Evolutionary conservation across 2,797 vertebrate genomes (phyloP).

Genomic region (Chaetodon trifasciatus): DNA sequence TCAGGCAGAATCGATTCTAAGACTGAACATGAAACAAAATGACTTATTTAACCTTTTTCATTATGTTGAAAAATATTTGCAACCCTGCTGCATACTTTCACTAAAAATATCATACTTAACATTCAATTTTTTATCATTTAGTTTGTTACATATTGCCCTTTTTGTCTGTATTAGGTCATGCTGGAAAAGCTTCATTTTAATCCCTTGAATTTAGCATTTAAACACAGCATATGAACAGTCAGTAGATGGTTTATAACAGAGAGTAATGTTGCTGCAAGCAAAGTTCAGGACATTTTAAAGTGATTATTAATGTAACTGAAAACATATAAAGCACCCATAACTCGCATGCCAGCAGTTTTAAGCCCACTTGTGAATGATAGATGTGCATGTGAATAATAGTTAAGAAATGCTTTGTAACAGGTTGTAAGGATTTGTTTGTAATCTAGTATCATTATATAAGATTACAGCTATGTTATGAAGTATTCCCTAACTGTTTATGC

Average conservation of each 20-base stretch:
- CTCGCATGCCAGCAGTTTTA: not conserved
- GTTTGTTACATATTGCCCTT: not conserved
- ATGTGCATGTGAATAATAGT: not conserved
- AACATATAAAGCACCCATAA: not conserved
- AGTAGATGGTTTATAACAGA: not conserved
- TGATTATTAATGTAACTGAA: not conserved
- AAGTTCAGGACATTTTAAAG: not conserved
- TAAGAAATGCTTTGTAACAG: not conserved
- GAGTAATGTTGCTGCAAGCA: not conserved
- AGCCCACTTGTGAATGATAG: not conserved
- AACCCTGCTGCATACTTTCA: not conserved
- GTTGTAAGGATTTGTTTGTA: not conserved
- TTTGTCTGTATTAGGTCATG: not conserved
- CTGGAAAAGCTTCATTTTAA: not conserved
- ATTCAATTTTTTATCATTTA: not conserved
- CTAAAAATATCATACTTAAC: not conserved
- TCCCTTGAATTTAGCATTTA: not conserved
- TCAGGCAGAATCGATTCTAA: conserved; percentile 30
- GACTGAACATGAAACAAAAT: conserved; percentile 26
- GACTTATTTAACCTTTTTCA: conserved; percentile 26
- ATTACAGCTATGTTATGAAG: not conserved
- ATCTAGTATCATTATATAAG: not conserved
- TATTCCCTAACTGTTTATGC: not conserved
- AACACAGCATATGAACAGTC: not conserved
- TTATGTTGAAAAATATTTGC: not conserved